Percentiles rank a stretch among this genome's conserved stretches.
Evolutionary conservation across 2,888 invertebrate species (phyloP).

Genomic region (Mimachlamys varia): DNA sequence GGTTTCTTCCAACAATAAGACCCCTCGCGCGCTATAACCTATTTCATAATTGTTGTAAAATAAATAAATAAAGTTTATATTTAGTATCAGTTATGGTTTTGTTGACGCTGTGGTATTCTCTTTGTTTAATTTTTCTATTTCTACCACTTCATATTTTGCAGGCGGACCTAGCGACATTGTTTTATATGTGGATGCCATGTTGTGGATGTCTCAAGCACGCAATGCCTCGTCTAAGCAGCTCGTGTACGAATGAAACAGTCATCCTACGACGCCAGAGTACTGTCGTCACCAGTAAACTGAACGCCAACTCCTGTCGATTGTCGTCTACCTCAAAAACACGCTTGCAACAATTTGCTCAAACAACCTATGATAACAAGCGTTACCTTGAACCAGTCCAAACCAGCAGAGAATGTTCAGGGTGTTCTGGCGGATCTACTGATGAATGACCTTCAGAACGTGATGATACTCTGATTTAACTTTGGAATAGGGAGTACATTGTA

Average conservation of each 20-base stretch:
- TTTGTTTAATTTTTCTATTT: neutral
- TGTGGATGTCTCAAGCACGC: conserved; percentile 71
- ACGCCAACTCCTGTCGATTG: neutral
- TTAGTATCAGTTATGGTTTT: too few relatives aligned
- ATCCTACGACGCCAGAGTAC: conserved; percentile 66
- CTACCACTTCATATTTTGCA: conserved; percentile 52
- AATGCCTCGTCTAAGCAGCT: conserved; percentile 66
- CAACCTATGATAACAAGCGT: conserved; percentile 4
- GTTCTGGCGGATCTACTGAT: neutral
- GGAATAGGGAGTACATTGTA: neutral
- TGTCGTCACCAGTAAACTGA: conserved; percentile 37
- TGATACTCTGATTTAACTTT: neutral
- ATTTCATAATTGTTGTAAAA: too few relatives aligned
- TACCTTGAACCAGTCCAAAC: neutral
- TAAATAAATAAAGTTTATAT: too few relatives aligned
- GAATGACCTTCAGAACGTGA: neutral
- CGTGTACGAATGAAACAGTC: conserved; percentile 69
- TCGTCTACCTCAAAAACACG: conserved; percentile 30
- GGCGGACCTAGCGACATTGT: conserved; percentile 70
- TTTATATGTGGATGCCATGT: conserved; percentile 73
- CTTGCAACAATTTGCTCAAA: conserved; percentile 24
- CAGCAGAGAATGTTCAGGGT: neutral
- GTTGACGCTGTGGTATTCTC: too few relatives aligned
- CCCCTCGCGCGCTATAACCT: too few relatives aligned
- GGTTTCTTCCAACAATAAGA: too few relatives aligned